Conservation (phyloP, 2,888 invertebrate species). For the Plutella xylostella region DNA sequence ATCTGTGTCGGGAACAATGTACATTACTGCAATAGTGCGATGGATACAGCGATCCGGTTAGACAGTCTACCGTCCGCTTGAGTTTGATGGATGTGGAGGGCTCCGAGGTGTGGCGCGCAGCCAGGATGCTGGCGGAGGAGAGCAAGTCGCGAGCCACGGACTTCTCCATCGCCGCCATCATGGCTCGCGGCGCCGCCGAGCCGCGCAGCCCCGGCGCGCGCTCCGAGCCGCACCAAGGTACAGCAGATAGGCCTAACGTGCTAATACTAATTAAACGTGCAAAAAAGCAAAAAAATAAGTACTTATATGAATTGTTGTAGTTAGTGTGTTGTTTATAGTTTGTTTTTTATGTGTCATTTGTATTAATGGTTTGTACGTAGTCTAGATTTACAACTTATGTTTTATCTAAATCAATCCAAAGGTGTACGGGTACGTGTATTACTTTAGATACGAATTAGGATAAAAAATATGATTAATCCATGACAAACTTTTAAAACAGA, state of each 20-base stretch:
- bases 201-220: conserved; percentile 57
- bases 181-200: conserved; percentile 75
- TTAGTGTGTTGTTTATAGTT: no score
- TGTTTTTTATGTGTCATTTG: no score
- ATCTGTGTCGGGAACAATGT: background rate
- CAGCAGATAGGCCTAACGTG: conserved; percentile 44
- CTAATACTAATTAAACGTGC: no score
- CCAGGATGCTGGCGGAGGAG: conserved; percentile 62
- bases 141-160: conserved; percentile 80
- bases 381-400: no score
- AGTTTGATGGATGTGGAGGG: conserved; percentile 64
- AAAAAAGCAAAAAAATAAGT: no score
- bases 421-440: no score
- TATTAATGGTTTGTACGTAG: no score
- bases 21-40: background rate
- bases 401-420: no score
- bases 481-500: no score
- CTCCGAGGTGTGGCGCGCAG: conserved; percentile 47
- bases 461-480: no score
- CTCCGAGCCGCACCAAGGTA: conserved; percentile 54
- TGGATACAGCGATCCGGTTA: background rate
- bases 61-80: background rate
- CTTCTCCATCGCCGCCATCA: conserved; percentile 96
- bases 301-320: no score
- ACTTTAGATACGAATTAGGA: no score